Conservation (phyloP, 2,797 vertebrate species). For the Nyctalus aviator region DNA sequence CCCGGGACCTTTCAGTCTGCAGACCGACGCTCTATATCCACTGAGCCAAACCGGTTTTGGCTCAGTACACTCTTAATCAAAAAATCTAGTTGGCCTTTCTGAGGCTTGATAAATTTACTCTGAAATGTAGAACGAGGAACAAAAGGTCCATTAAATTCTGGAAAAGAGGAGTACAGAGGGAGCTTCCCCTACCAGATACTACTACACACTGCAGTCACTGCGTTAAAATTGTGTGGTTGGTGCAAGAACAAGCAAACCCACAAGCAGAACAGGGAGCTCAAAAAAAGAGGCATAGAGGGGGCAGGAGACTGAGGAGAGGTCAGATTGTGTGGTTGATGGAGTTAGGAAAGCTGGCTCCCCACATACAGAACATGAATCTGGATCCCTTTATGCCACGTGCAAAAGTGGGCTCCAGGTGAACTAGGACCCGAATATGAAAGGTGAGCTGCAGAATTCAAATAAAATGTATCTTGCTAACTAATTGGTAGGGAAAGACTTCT, state of each 20-base stretch:
- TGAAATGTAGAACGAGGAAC: neutral
- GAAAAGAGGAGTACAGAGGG: neutral
- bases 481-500: neutral
- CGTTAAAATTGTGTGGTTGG: neutral
- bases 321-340: neutral
- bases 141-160: neutral
- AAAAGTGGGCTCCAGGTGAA: neutral
- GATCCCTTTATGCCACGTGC: rapidly evolving
- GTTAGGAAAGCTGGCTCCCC: neutral
- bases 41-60: too few species aligned
- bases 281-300: neutral
- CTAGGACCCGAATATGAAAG: neutral
- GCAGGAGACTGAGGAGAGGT: neutral
- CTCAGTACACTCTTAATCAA: neutral
- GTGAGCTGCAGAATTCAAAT: neutral
- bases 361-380: neutral
- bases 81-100: constrained; percentile 19
- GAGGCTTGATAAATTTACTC: neutral
- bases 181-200: neutral
- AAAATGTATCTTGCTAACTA: neutral
- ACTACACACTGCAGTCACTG: neutral
- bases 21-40: too few species aligned
- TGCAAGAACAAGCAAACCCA: neutral
- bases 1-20: too few species aligned
- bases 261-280: neutral